Evolutionary conservation across 2,888 invertebrate genomes (phyloP), one percentile per base, ranked within the genome.

Genomic region (Nephrotoma flavescens): DNA sequence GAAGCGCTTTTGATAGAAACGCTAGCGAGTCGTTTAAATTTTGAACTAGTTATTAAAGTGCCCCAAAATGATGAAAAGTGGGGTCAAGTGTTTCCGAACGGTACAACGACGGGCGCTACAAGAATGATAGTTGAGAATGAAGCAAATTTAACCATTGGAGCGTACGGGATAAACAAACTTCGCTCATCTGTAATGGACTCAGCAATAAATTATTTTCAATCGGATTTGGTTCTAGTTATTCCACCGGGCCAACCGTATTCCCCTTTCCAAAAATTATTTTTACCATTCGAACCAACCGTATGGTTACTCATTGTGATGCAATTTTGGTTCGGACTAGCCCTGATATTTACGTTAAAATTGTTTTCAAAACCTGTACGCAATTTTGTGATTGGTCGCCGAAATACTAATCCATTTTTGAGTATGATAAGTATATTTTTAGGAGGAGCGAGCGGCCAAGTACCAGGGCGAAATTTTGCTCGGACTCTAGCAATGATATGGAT

Each of bases 361-460:
- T 7, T 86, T 0, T 47, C 85, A 4, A 86, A 7, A 44, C 42
- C 83, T 15, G 85, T 85, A 3, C 4, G 86, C 31, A 42, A 87
- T 44, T 88, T 88, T 87, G 31, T 88, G 31, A 42, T 87, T 15
- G 88, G 88, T 5, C 85, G 52, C 6, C 83, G 71, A 6, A 87
- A 87, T 71, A 9, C 15, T 2, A 41, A 85, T 11, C 85, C 87
- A 41, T 86, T 87, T 19, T 83, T 87, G 5, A 86, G 86, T n/a
- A 87, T 88, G 87, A 42, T 88, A 4, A 87, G 86, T 31, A 45
- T 88, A n/a, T 87, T 86, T 45, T n/a, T 87, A 4, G 88, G 88
- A 31, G 88, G 88, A 41, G 11, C 85, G 0, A 11, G 87, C 2
- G 0, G 44, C 41, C 6, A 4, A 1, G 2, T 47, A 7, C 87